Conservation (phyloP, 2,797 vertebrate species). For the Acestrorhynchus altus region DNA sequence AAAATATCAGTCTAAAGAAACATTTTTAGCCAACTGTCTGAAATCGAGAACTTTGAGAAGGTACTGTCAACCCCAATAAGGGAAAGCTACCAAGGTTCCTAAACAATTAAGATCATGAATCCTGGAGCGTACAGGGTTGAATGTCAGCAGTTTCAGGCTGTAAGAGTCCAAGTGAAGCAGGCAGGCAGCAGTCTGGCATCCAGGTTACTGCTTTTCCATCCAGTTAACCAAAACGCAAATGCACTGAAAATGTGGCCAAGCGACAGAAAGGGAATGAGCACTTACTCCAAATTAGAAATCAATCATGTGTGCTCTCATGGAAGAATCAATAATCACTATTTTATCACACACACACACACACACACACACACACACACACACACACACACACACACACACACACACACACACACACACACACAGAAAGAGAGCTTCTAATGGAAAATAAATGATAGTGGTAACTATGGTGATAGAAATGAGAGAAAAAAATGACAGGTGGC, state of each 20-base stretch:
- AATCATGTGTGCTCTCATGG: background rate
- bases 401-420: background rate
- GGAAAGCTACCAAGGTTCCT: too few species aligned
- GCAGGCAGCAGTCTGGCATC: background rate
- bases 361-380: background rate
- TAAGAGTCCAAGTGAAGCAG: too few species aligned
- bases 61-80: too few species aligned
- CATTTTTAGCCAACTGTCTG: too few species aligned
- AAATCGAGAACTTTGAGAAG: too few species aligned
- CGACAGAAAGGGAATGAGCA: background rate
- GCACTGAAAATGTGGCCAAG: background rate
- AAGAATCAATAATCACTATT: constrained; percentile 5
- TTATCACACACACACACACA: background rate
- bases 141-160: background rate
- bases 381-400: background rate
- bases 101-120: too few species aligned
- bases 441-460: constrained; percentile 24
- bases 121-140: too few species aligned
- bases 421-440: constrained; percentile 7
- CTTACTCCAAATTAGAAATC: background rate
- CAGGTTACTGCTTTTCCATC: background rate
- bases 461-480: constrained; percentile 37
- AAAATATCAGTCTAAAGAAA: too few species aligned
- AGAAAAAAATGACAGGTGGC: background rate
- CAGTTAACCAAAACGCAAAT: background rate